Base-by-base conservation (phyloP, 92 coral and sea anemone genomes). In the Pocillopora meandrina region DNA sequence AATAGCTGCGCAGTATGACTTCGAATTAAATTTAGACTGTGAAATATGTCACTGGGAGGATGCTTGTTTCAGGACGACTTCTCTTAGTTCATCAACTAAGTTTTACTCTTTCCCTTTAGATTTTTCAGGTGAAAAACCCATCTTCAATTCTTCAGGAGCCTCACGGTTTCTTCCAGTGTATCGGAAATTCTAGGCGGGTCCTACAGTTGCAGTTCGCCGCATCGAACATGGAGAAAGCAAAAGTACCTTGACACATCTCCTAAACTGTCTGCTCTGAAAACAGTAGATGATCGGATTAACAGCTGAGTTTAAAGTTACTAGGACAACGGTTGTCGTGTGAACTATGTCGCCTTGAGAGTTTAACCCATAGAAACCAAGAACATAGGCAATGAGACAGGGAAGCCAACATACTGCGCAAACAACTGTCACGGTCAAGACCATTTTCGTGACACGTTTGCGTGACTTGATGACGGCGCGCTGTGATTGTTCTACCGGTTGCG, bases 281-380 rank as follows among this genome's bases (percentile, higher is more conserved):
- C 89, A 84, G 68, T 91, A 91, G 35, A 91, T 87, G 11, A 91
- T 88, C 13, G 94, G 94, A 71, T 91, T 91, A 20, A 88, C 91
- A 36, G 94, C 87, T 11, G 94, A 91, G 65, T 91, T 91, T 58
- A 91, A 65, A 20, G 91, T 87, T 58, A 91, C 94, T 82, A 91
- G 77, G 81, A 90, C 94, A 55, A 91, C 94, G 20, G 89, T 75
- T 61, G 91, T 84, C 35, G 94, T 90, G 75, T 91, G 90, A 49
- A 84, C 78, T 60, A 88, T 75, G 47, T 61, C 82, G 34, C 82
- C 80, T 16, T 84, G 86, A 10, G 65, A 71, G 26, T 71, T 73
- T 71, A 82, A 19, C 36, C 86, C 86, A 26, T 82, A 82, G 75
- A 82, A 82, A 62, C 61, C 86, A 62, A 82, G 15, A 0, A 82